A percentile compares a stretch with the other conserved stretches of the same genome.
Conservation (phyloP, 2,113 vertebrate species). For the Cygnus buccinator region DNA sequence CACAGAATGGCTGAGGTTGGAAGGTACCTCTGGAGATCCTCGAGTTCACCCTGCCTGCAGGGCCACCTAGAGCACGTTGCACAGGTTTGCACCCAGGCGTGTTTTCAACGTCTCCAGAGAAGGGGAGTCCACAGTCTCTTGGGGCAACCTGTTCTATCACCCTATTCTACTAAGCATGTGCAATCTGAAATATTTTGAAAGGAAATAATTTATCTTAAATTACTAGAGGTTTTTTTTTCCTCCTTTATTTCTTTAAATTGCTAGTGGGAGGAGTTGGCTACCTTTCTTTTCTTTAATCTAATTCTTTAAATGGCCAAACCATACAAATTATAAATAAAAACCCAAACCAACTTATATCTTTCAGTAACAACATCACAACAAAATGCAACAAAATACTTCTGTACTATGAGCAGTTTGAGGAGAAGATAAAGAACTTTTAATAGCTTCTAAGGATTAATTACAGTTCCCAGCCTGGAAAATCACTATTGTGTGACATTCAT, state of each 20-base stretch:
- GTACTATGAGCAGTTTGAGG: neutral
- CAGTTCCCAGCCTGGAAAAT: neutral
- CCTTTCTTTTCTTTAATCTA: neutral
- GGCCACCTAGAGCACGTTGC: too few species aligned
- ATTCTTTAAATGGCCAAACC: neutral
- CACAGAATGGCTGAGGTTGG: too few species aligned
- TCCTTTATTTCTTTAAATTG: too few species aligned
- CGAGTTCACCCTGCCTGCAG: too few species aligned
- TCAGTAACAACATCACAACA: neutral
- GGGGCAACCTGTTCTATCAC: too few species aligned
- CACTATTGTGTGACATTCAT: neutral
- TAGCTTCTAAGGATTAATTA: conserved; percentile 2
- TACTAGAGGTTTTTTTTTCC: neutral
- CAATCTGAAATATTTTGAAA: neutral
- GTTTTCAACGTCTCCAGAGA: too few species aligned
- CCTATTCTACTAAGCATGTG: neutral
- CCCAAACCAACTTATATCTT: fast-evolving
- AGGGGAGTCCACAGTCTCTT: too few species aligned
- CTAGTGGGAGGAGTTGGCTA: neutral
- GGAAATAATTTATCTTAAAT: neutral
- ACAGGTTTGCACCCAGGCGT: too few species aligned
- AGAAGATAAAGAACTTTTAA: neutral
- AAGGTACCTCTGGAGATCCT: too few species aligned
- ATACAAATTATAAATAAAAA: neutral
- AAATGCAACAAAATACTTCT: neutral